Conservation (phyloP, 1,140 invertebrate genomes). For the Drosophila seguyi region DNA sequence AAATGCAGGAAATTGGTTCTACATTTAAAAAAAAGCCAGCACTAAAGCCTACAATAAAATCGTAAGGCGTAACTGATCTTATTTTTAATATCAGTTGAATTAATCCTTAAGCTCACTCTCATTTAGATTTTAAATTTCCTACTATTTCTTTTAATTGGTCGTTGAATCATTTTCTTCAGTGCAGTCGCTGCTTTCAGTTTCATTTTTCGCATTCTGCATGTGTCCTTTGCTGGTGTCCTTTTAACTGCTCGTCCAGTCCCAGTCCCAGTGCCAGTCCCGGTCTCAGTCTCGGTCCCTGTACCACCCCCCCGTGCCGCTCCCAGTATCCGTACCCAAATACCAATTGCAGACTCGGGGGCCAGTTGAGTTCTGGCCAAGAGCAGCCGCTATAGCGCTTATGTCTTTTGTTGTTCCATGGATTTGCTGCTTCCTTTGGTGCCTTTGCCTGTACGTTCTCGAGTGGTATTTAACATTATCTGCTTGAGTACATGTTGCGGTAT, state of each 20-base stretch:
- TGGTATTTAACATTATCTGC: constrained; percentile 84
- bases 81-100: background rate
- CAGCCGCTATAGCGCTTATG: constrained; percentile 67
- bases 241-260: constrained; percentile 55
- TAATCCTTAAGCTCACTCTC: background rate
- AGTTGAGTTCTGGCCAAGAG: constrained; percentile 50
- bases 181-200: constrained; percentile 64
- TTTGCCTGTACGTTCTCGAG: constrained; percentile 57
- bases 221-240: constrained; percentile 78
- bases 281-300: background rate
- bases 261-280: constrained; percentile 10
- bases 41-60: no score
- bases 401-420: constrained; percentile 81
- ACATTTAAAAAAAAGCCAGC: background rate
- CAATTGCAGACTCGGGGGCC: constrained; percentile 36
- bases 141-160: background rate
- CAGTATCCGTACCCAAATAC: constrained; percentile 3
- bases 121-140: background rate
- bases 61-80: background rate
- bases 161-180: constrained; percentile 17
- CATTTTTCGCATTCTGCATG: constrained; percentile 70
- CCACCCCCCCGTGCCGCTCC: background rate
- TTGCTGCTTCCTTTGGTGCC: constrained; percentile 72
- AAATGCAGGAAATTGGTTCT: background rate
- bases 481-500: constrained; percentile 84